Percentiles rank a stretch among this genome's conserved stretches.
Conservation (phyloP, 2,888 invertebrate species). For the Pseudolycoriella hygida region DNA sequence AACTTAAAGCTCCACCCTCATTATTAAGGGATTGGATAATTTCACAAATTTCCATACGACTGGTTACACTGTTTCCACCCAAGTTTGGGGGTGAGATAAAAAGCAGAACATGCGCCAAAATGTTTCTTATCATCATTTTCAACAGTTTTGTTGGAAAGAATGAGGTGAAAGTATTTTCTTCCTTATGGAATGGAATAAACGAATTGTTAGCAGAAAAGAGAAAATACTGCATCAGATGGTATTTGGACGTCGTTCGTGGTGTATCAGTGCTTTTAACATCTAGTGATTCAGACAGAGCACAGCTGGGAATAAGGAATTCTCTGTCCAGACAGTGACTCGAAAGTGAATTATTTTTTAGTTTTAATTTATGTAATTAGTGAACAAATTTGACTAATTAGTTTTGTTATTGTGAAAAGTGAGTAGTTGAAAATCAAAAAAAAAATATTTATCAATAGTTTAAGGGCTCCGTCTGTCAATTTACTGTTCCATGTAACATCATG, state of each 20-base stretch:
- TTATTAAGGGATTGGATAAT: background rate
- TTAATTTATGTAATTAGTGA: no score
- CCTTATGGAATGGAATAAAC: background rate
- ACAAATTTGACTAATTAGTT: no score
- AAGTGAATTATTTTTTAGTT: background rate
- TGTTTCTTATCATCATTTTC: background rate
- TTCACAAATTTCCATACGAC: background rate
- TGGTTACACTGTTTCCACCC: conserved; percentile 4
- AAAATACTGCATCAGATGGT: background rate
- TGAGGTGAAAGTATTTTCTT: background rate
- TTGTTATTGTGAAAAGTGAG: no score
- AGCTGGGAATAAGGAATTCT: conserved; percentile 2
- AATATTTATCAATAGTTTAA: no score
- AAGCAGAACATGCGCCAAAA: conserved; percentile 1
- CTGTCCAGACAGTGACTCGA: background rate
- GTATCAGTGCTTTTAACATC: background rate
- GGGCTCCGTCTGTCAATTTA: no score
- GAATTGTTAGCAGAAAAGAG: conserved; percentile 2
- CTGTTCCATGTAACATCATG: no score
- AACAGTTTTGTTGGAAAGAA: background rate
- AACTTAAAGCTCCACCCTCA: conserved; percentile 2
- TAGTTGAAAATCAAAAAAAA: no score
- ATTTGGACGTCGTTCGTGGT: conserved; percentile 1
- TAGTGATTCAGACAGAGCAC: background rate
- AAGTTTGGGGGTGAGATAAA: background rate